These are phyloP conservation scores for Phrynosoma blainvillii DNA, from an alignment of 2,113 vertebrate genomes.

Conservation along the genomic window DNA sequence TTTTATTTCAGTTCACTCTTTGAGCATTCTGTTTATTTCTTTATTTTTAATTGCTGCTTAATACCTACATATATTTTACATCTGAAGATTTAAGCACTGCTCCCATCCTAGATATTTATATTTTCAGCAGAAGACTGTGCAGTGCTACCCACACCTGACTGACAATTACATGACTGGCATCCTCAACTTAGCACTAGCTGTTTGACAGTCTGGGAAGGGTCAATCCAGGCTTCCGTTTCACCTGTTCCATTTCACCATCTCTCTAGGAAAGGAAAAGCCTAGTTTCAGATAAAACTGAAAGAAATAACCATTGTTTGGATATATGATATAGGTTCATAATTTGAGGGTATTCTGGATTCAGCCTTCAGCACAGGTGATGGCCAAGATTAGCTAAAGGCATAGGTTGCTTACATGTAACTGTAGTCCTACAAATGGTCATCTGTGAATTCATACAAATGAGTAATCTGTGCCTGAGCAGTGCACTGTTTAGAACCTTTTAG, in stretches of 20 bases:
- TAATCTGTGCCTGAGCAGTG: no score
- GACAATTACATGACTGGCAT: not conserved
- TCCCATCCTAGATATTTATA: not conserved
- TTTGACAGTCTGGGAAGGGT: not conserved
- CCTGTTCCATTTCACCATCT: not conserved
- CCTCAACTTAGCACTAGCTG: not conserved
- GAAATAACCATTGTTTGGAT: not conserved
- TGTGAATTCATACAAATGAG: no score
- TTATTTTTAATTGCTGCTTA: not conserved
- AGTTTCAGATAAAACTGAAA: not conserved
- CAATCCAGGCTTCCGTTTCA: not conserved
- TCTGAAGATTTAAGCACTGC: not conserved
- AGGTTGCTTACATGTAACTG: no score
- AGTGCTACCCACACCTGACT: not conserved
- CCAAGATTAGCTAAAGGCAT: no score
- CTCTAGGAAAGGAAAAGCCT: not conserved
- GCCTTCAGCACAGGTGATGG: no score
- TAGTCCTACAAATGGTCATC: no score
- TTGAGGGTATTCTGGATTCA: no score
- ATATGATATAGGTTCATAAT: no score
- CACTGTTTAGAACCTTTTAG: no score
- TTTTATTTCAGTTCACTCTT: not conserved
- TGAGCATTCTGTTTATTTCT: not conserved
- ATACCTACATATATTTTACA: not conserved
- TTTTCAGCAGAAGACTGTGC: no score